phyloP scores from a whole-genome alignment of 2,888 invertebrate species.

The Melanostoma scalare region DNA sequence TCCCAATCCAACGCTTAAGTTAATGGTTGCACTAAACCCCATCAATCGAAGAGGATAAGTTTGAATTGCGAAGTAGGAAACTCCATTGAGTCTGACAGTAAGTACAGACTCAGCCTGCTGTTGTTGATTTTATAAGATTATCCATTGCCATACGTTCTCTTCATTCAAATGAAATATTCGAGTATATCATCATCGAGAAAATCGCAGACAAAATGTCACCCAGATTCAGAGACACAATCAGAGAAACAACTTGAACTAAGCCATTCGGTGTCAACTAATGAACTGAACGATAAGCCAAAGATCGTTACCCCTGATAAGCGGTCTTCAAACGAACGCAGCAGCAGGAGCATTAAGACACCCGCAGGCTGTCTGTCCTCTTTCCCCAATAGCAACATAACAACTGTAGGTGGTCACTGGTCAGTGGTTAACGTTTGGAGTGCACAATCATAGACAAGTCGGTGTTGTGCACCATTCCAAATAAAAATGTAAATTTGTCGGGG shows the following conservation, averaged over 20 bases:
- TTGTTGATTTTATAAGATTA: constrained; percentile 43
- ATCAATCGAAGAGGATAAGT: too few relatives aligned
- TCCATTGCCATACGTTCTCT: constrained; percentile 22
- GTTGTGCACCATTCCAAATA: constrained; percentile 58
- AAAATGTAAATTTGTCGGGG: constrained; percentile 67
- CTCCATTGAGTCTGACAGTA: too few relatives aligned
- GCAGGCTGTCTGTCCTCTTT: constrained; percentile 37
- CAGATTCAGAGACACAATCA: constrained; percentile 30
- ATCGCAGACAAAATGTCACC: constrained; percentile 68
- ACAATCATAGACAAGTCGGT: constrained; percentile 45
- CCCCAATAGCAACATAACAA: constrained; percentile 38
- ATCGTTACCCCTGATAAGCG: constrained; percentile 59
- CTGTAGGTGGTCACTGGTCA: constrained; percentile 66
- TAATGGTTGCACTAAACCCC: too few relatives aligned
- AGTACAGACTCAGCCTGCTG: constrained; percentile 40
- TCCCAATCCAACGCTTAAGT: too few relatives aligned
- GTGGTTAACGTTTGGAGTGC: constrained; percentile 27
- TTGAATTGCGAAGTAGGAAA: too few relatives aligned
- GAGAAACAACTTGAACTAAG: constrained; percentile 26
- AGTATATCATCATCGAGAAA: constrained; percentile 11
- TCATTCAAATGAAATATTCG: constrained; percentile 14
- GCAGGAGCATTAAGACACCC: constrained; percentile 50
- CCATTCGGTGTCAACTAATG: constrained; percentile 67
- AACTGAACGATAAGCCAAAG: constrained; percentile 63
- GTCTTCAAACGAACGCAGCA: constrained; percentile 26